Evolutionary conservation across 2,113 vertebrate genomes (phyloP), one percentile per base, ranked within the genome.

Genomic region (Eptesicus fuscus): DNA sequence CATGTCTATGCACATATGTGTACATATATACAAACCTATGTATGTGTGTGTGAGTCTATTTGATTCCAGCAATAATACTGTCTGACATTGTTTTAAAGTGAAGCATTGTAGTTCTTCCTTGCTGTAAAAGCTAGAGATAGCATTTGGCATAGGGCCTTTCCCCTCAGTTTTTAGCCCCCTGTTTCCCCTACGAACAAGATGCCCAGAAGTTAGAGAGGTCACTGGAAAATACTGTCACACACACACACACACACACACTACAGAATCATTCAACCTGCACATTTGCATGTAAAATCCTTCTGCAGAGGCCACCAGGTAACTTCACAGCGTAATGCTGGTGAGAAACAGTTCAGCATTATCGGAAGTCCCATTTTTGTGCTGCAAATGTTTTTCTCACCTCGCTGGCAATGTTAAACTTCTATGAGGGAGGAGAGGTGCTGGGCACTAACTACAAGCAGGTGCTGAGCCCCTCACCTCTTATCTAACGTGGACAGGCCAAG

Each of bases 261-360:
- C 69, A 96, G 92, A 91, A 80, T 94, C 4, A 47, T 70, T 97
- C 95, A 94, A 8, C 95, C 84, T 95, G 76, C 95, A 96, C 94
- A 96, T 97, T 96, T 98, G 93, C 97, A 95, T 97, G 91, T 95
- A 92, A 96, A 97, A 96, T 95, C 96, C 95, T 85, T 95, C 80
- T 51, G 40, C 97, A 95, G 97, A 92, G 88, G 88, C 92, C 32
- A 88, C 86, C 95, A 86, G 85, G 93, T 96, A 97, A 95, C 93
- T 93, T 83, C 83, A 85, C 78, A 93, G 30, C 89, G 82, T 93
- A 79, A 91, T 94, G 89, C 96, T 97, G 91, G 90, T 94, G 94
- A 97, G 87, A 96, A 98, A 95, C 97, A 98, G 98, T 96, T 98
- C 97, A 94, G 69, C 95, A 88, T 98, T 98, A 97, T 98, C 97